Base-by-base conservation (phyloP, 2,113 vertebrate genomes). In the Pollimyrus isidori region DNA sequence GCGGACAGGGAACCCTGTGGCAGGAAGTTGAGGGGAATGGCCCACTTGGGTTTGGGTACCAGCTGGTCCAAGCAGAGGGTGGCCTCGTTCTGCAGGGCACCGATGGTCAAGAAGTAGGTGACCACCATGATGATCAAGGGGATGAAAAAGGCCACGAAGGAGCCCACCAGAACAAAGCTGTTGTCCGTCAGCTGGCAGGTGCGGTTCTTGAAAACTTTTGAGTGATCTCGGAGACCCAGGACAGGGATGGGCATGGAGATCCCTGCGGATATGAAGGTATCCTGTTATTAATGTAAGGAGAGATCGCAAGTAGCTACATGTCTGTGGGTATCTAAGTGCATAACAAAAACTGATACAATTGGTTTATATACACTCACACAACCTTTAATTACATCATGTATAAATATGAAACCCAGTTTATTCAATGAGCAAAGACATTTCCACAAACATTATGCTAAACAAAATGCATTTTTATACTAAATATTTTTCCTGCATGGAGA, bases 181-280 rank as follows among this genome's bases (percentile, higher is more conserved):
- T 97, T 94, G 23, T 99, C 98, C 0, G 94, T 97, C 1, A 99
- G 96, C 76, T 96, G 93, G 93, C 98, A 99, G 90, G 96, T 98
- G 89, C 93, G 95, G 39, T 97, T 93, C 92, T 96, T 97, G 92
- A 99, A 98, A 58, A 99, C 97, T 93, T 98, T 99, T 91, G 97
- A 96, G 89, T 96, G 95, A 76, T 99, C 97, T 87, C 96, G 95
- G 26, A 99, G 95, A 45, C 98, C 98, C 62, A 99, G 95, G 52
- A 99, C 97, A 0, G 98, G 98, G 49, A 99, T 87, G 5, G 98
- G 98, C 97, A 98, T 98, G 65, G 98, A 99, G 92, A 99, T 97
- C 92, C 97, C 97, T 97, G 92, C 83, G 92, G 92, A 88, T n/a
- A 92, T 23, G 90, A 88, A 89, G 23, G 80, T 89, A n/a, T 35